Conservation (phyloP, 2,888 invertebrate genomes). For the Chymomyza procnemis region DNA sequence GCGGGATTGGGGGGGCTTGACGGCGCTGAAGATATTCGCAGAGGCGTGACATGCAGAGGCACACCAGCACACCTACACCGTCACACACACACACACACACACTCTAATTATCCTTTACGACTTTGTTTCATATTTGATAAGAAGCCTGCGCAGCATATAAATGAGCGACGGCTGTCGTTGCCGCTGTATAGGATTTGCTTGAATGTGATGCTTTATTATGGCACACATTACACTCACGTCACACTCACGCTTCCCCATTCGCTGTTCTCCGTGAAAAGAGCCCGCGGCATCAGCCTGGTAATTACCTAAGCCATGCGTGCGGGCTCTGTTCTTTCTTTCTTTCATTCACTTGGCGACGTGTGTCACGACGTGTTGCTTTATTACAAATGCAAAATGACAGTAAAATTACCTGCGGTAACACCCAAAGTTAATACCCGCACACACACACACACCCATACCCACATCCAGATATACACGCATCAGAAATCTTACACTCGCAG, state of each 20-base stretch:
- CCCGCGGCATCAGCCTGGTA: slow-evolving; percentile 39
- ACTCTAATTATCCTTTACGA: slow-evolving; percentile 73
- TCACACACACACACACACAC: slow-evolving; percentile 38
- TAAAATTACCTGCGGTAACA: slow-evolving; percentile 56
- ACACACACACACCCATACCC: slow-evolving; percentile 5
- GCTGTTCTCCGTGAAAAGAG: slow-evolving; percentile 11
- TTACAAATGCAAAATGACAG: slow-evolving; percentile 73
- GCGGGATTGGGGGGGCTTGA: too few species aligned
- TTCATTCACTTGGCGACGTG: slow-evolving; percentile 24
- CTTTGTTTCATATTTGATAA: slow-evolving; percentile 74
- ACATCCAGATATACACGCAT: neutral
- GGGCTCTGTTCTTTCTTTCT: slow-evolving; percentile 6
- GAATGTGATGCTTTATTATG: neutral
- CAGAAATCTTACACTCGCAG: too few species aligned
- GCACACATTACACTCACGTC: neutral
- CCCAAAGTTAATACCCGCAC: slow-evolving; percentile 14
- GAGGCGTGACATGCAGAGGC: slow-evolving; percentile 8
- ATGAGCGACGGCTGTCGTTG: slow-evolving; percentile 42
- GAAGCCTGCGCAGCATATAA: slow-evolving; percentile 66
- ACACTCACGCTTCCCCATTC: slow-evolving; percentile 3
- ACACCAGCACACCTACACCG: slow-evolving; percentile 25
- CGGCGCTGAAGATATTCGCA: neutral
- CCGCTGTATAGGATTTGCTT: neutral
- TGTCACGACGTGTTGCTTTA: slow-evolving; percentile 68
- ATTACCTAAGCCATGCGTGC: slow-evolving; percentile 55